Evolutionary conservation across 2,113 vertebrate species (phyloP).

Genomic region (Elephantulus edwardii): DNA sequence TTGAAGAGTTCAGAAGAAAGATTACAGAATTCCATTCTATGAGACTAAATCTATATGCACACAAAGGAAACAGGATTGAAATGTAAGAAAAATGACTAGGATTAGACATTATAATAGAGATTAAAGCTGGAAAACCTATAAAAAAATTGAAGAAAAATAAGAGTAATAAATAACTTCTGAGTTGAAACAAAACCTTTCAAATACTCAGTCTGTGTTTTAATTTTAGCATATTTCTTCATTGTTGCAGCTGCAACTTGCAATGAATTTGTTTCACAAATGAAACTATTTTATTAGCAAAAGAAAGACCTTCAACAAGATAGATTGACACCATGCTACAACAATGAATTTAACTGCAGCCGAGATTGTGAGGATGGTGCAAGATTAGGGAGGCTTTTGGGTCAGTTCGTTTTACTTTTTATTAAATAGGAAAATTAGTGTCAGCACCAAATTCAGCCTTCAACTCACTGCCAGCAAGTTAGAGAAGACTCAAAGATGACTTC

Average conservation of each 20-base stretch:
- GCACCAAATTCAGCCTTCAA: background rate
- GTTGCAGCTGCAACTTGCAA: conserved; percentile 23
- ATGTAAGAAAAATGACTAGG: conserved; percentile 15
- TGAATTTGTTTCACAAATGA: background rate
- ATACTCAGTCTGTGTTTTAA: background rate
- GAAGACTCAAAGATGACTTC: too few relatives aligned
- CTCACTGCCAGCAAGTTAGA: too few relatives aligned
- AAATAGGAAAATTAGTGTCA: background rate
- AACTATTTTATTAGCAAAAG: conserved; percentile 13
- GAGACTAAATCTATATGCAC: background rate
- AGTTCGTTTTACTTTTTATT: conserved; percentile 40
- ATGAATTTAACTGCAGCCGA: too few relatives aligned
- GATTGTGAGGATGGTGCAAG: too few relatives aligned
- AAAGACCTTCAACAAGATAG: too few relatives aligned
- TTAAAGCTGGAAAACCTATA: conserved; percentile 26
- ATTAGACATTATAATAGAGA: conserved; percentile 23
- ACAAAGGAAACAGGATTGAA: background rate
- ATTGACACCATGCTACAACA: too few relatives aligned
- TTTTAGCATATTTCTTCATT: conserved; percentile 24
- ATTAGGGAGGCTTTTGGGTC: too few relatives aligned
- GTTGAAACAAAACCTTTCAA: background rate
- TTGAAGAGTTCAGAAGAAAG: conserved; percentile 29
- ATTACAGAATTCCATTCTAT: conserved; percentile 22
- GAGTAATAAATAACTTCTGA: conserved; percentile 22
- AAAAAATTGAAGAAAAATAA: conserved; percentile 29